Conservation (phyloP, 2,888 invertebrate genomes). For the Diabrotica balteata region DNA sequence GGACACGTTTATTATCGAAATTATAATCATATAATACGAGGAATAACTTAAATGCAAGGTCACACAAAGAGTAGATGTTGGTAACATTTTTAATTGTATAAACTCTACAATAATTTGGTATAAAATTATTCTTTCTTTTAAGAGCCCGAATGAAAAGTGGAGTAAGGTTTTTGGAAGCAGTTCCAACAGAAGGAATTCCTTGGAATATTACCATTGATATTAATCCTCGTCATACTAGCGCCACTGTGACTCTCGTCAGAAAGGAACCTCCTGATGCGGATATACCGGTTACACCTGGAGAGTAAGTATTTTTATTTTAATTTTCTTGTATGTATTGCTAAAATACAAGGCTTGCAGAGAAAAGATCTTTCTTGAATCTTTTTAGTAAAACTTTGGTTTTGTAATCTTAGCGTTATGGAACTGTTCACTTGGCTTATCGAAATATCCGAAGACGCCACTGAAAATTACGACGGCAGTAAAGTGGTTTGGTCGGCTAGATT, state of each 20-base stretch:
- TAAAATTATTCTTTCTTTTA: slow-evolving; percentile 41
- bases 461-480: slow-evolving; percentile 81
- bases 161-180: slow-evolving; percentile 71
- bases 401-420: slow-evolving; percentile 70
- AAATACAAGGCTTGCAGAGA: no score
- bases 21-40: no score
- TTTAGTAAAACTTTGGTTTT: no score
- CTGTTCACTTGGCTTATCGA: slow-evolving; percentile 92
- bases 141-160: slow-evolving; percentile 92
- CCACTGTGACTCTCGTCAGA: slow-evolving; percentile 85
- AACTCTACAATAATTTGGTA: no score
- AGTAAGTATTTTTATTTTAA: slow-evolving; percentile 45
- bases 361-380: no score
- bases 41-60: no score
- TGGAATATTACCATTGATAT: slow-evolving; percentile 92
- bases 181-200: slow-evolving; percentile 44
- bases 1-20: no score
- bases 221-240: slow-evolving; percentile 84
- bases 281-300: slow-evolving; percentile 43
- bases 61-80: no score
- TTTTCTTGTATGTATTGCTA: no score
- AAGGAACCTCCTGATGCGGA: slow-evolving; percentile 63
- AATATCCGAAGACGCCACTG: slow-evolving; percentile 80
- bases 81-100: no score
- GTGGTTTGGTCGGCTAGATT: slow-evolving; percentile 87